These are phyloP conservation scores for Chymomyza amoena DNA, from an alignment of 2,888 invertebrate genomes.

Conservation along the genomic window DNA sequence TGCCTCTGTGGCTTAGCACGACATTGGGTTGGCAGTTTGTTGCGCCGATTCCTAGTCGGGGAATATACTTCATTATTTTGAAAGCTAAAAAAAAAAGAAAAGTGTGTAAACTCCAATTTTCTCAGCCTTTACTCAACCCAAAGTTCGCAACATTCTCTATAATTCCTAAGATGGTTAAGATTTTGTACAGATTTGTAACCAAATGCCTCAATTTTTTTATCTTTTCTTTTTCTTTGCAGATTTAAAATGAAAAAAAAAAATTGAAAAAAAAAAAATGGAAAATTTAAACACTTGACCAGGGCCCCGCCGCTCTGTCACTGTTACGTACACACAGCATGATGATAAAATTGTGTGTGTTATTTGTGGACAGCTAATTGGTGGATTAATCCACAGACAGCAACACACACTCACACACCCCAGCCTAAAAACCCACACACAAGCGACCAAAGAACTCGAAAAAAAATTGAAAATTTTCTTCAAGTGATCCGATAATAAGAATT, in stretches of 20 bases:
- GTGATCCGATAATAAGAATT: slow-evolving; percentile 70
- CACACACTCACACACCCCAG: neutral
- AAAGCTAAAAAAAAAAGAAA: too few relatives aligned
- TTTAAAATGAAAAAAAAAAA: slow-evolving; percentile 27
- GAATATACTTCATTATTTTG: too few relatives aligned
- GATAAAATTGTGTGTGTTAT: neutral
- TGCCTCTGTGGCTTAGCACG: too few relatives aligned
- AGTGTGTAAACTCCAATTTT: too few relatives aligned
- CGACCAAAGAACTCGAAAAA: slow-evolving; percentile 41
- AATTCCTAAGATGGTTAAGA: neutral
- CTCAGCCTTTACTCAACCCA: too few relatives aligned
- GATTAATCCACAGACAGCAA: neutral
- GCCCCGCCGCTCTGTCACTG: slow-evolving; percentile 44
- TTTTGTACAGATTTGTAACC: neutral
- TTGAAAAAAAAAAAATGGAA: slow-evolving; percentile 28
- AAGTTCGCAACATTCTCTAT: too few relatives aligned
- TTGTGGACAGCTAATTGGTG: neutral
- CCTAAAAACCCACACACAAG: slow-evolving; percentile 22
- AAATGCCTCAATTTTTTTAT: slow-evolving; percentile 8
- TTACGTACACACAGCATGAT: slow-evolving; percentile 7
- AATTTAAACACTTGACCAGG: slow-evolving; percentile 42
- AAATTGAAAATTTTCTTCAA: slow-evolving; percentile 66
- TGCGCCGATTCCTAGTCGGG: too few relatives aligned
- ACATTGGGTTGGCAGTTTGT: too few relatives aligned
- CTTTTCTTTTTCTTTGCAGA: slow-evolving; percentile 42